phyloP scores from a whole-genome alignment of 92 coral and sea anemone genomes.

The Palythoa caribaeorum region DNA sequence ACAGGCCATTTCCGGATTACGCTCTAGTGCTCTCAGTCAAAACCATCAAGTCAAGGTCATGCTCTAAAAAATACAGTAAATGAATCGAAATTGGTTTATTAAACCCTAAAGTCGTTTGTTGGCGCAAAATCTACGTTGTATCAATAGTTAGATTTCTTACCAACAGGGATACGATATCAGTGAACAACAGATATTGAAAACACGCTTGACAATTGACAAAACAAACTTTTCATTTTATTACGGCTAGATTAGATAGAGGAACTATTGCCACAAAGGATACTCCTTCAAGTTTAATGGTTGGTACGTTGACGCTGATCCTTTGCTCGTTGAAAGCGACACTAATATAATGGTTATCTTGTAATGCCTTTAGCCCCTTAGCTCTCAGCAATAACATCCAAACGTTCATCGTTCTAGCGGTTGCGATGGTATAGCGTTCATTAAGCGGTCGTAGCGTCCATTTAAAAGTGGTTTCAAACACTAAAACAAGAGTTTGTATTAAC shows the following conservation, averaged over 20 bases:
- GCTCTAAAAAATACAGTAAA: too few species aligned
- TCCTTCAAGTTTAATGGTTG: not conserved
- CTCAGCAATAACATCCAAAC: not conserved
- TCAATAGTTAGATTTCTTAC: not conserved
- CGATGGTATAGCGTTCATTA: not conserved
- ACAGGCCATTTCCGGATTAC: too few species aligned
- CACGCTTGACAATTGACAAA: not conserved
- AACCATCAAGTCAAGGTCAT: too few species aligned
- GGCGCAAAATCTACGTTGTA: not conserved
- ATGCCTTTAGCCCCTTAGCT: not conserved
- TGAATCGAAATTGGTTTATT: too few species aligned
- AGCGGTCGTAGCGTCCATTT: not conserved
- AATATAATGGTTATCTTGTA: not conserved
- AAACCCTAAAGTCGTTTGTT: too few species aligned
- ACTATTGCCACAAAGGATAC: not conserved
- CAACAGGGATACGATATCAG: not conserved
- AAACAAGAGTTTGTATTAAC: too few species aligned
- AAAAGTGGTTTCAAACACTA: not conserved
- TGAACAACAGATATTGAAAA: slow-evolving; percentile 8
- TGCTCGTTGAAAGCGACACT: slow-evolving; percentile 7
- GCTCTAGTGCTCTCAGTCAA: too few species aligned
- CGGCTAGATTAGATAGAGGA: not conserved
- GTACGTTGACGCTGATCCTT: not conserved
- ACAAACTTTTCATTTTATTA: not conserved
- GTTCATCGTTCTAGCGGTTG: not conserved